A percentile compares a stretch with the other conserved stretches of the same genome.
phyloP scores from a whole-genome alignment of 2,113 vertebrate species.

The Epinephelus lanceolatus region DNA sequence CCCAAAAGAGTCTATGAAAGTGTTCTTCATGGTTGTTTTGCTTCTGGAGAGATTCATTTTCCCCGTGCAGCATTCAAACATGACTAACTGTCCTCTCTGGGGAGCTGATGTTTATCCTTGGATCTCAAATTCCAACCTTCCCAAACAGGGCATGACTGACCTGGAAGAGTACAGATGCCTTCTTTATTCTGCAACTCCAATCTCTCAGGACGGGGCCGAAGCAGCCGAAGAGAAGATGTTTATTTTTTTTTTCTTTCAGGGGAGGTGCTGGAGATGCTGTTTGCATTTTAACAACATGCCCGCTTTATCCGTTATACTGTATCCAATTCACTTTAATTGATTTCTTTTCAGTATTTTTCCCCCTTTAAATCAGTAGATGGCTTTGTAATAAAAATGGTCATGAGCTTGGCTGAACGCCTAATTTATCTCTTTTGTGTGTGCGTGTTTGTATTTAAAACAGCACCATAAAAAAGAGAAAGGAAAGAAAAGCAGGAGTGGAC shows the following conservation, averaged over 20 bases:
- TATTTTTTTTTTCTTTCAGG: slow-evolving; percentile 69
- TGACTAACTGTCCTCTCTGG: slow-evolving; percentile 73
- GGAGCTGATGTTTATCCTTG: slow-evolving; percentile 84
- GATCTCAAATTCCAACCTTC: slow-evolving; percentile 84
- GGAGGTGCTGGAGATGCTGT: slow-evolving; percentile 88
- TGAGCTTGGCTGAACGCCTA: slow-evolving; percentile 87
- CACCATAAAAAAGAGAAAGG: not conserved
- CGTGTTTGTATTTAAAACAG: slow-evolving; percentile 24
- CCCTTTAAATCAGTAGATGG: slow-evolving; percentile 90
- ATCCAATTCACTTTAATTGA: slow-evolving; percentile 92
- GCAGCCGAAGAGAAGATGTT: slow-evolving; percentile 87
- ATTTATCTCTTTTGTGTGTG: slow-evolving; percentile 60
- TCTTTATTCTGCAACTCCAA: slow-evolving; percentile 79
- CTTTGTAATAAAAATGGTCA: slow-evolving; percentile 88
- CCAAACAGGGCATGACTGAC: slow-evolving; percentile 82
- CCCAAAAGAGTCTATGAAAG: slow-evolving; percentile 56
- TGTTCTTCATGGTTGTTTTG: slow-evolving; percentile 71
- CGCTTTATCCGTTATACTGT: slow-evolving; percentile 89
- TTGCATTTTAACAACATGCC: slow-evolving; percentile 92
- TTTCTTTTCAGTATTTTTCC: slow-evolving; percentile 87
- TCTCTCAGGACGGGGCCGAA: slow-evolving; percentile 84
- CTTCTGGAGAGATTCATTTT: slow-evolving; percentile 78
- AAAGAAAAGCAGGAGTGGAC: slow-evolving; percentile 11
- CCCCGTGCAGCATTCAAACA: slow-evolving; percentile 73
- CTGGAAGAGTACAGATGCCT: slow-evolving; percentile 83